Conservation (phyloP, 2,113 vertebrate species). For the Terrapene triunguis region DNA sequence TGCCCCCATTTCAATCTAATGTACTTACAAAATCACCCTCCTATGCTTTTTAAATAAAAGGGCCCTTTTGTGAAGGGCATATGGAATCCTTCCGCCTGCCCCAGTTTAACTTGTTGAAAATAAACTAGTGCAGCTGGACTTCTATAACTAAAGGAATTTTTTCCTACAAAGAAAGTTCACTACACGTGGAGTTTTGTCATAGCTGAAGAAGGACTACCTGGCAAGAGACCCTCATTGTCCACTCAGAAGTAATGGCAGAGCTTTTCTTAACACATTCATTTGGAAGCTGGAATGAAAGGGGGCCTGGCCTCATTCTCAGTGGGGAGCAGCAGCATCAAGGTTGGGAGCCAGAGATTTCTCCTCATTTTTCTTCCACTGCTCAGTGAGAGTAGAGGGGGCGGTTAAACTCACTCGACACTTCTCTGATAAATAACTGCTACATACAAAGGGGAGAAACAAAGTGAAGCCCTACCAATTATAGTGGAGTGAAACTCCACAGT, state of each 20-base stretch:
- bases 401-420: background rate
- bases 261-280: background rate
- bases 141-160: background rate
- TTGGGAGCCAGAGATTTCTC: background rate
- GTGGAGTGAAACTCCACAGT: background rate
- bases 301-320: background rate
- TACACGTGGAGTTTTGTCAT: background rate
- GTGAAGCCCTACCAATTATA: background rate
- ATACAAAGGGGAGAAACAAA: background rate
- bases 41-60: background rate
- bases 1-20: background rate
- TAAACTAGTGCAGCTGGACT: no score
- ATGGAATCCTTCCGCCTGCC: background rate
- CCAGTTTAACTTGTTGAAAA: no score
- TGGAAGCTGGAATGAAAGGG: background rate
- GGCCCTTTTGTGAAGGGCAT: background rate
- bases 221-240: background rate
- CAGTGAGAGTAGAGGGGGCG: background rate
- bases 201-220: background rate
- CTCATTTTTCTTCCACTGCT: background rate
- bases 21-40: background rate
- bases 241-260: no score
- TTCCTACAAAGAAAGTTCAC: background rate
- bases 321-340: background rate
- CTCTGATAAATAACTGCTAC: background rate